Conservation (phyloP, 2,888 invertebrate genomes). For the Capitulum mitella region DNA sequence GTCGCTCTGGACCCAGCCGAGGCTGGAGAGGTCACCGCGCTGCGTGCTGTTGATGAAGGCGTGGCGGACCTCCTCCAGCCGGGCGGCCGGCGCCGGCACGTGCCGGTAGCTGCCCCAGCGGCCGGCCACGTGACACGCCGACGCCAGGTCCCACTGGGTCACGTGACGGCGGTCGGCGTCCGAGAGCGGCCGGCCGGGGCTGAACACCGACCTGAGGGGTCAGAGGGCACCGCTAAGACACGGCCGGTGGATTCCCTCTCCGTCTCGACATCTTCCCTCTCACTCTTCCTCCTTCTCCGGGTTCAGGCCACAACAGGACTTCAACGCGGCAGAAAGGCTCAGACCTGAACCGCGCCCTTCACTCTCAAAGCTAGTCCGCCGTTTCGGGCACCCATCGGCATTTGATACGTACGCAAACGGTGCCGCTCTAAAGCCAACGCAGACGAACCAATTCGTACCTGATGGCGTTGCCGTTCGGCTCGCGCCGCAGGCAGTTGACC, state of each 20-base stretch:
- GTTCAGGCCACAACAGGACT: too few relatives aligned
- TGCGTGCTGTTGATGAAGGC: conserved; percentile 90
- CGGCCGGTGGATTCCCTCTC: too few relatives aligned
- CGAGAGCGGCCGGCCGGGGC: not conserved
- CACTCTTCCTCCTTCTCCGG: too few relatives aligned
- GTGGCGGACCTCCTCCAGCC: conserved; percentile 60
- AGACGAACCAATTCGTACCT: too few relatives aligned
- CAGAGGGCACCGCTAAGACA: too few relatives aligned
- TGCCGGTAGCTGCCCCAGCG: conserved; percentile 85
- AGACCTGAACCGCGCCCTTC: too few relatives aligned
- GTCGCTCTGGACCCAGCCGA: conserved; percentile 87
- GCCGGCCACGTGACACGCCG: conserved; percentile 73
- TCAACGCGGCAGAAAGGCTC: too few relatives aligned
- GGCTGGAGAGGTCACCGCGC: conserved; percentile 86
- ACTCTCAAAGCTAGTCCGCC: too few relatives aligned
- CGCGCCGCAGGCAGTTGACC: conserved; percentile 79
- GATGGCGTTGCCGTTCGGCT: conserved; percentile 71
- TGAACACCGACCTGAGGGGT: not conserved
- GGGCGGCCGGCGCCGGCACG: conserved; percentile 50
- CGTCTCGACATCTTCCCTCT: too few relatives aligned
- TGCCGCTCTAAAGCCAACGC: too few relatives aligned
- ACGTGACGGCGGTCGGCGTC: not conserved
- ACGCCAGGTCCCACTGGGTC: conserved; percentile 60
- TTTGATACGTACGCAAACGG: too few relatives aligned
- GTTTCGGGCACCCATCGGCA: too few relatives aligned